Conservation (phyloP, 2,888 invertebrate species). For the Spicauda simplicius region DNA sequence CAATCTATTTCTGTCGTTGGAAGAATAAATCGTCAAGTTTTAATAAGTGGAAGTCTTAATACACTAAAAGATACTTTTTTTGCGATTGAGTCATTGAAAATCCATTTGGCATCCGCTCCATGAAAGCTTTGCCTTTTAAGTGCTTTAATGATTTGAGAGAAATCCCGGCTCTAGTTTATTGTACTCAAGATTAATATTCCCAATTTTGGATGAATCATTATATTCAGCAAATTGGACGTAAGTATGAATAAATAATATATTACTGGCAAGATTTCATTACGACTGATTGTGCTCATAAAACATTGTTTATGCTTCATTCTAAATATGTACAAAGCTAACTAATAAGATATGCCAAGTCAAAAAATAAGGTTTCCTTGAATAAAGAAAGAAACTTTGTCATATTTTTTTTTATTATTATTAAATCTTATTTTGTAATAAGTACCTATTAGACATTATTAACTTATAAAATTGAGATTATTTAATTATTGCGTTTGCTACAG, state of each 20-base stretch:
- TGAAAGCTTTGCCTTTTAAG: constrained; percentile 68
- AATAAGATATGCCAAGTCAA: not conserved
- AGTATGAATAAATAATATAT: constrained; percentile 30
- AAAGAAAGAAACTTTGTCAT: too few relatives aligned
- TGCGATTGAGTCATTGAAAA: constrained; percentile 52
- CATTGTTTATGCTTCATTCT: not conserved
- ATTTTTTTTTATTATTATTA: too few relatives aligned
- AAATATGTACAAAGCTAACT: not conserved
- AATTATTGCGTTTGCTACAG: constrained; percentile 46
- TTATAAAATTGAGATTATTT: not conserved
- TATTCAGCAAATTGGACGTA: constrained; percentile 45
- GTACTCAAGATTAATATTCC: constrained; percentile 54
- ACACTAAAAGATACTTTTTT: constrained; percentile 26
- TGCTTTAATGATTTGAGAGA: constrained; percentile 73
- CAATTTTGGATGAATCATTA: constrained; percentile 59
- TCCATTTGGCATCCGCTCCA: constrained; percentile 66
- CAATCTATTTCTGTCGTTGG: constrained; percentile 4
- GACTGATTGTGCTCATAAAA: constrained; percentile 5
- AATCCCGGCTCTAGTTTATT: constrained; percentile 50
- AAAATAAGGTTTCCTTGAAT: too few relatives aligned
- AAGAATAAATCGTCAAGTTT: constrained; percentile 1
- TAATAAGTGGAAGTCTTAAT: constrained; percentile 1
- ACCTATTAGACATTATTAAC: not conserved
- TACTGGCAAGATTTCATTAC: constrained; percentile 19
- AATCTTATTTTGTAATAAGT: not conserved